These are phyloP conservation scores for Ichneumoninae sp. DNA, from an alignment of 2,888 invertebrate genomes.

Conservation along the genomic window DNA sequence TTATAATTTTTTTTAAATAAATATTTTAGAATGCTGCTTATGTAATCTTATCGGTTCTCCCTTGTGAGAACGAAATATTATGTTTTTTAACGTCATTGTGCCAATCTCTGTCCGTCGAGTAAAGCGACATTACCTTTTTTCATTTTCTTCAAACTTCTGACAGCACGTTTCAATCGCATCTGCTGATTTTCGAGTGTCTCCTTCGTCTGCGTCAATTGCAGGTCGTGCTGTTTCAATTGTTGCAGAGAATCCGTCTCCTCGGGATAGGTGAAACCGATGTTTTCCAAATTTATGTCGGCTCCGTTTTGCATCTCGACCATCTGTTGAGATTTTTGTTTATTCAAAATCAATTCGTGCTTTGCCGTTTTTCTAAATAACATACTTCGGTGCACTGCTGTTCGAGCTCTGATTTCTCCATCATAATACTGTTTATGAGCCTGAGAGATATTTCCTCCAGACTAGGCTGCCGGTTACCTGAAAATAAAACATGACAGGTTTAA, in stretches of 20 bases:
- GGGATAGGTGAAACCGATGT: conserved; percentile 87
- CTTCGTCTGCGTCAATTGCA: conserved; percentile 87
- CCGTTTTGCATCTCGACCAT: conserved; percentile 88
- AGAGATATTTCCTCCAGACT: conserved; percentile 92
- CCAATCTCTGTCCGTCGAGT: conserved; percentile 41
- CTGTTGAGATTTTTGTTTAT: conserved; percentile 79
- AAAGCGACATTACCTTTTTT: conserved; percentile 79
- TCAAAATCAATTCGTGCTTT: background rate
- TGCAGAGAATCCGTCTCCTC: conserved; percentile 87
- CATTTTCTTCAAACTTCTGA: conserved; percentile 83
- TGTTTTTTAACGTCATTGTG: too few relatives aligned
- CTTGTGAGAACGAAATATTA: background rate
- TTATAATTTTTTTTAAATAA: background rate
- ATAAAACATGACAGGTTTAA: background rate
- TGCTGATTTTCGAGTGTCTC: conserved; percentile 88
- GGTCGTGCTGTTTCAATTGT: conserved; percentile 88
- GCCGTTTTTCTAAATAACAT: conserved; percentile 42
- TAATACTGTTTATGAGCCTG: conserved; percentile 89
- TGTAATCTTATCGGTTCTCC: background rate
- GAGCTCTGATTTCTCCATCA: conserved; percentile 89
- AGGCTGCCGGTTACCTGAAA: conserved; percentile 80
- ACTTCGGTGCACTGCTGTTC: conserved; percentile 88
- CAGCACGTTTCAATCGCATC: conserved; percentile 85
- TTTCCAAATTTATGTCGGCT: conserved; percentile 86
- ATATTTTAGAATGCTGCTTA: background rate